Base-by-base conservation (phyloP, 2,888 invertebrate species). In the Cosmia pyralina region DNA sequence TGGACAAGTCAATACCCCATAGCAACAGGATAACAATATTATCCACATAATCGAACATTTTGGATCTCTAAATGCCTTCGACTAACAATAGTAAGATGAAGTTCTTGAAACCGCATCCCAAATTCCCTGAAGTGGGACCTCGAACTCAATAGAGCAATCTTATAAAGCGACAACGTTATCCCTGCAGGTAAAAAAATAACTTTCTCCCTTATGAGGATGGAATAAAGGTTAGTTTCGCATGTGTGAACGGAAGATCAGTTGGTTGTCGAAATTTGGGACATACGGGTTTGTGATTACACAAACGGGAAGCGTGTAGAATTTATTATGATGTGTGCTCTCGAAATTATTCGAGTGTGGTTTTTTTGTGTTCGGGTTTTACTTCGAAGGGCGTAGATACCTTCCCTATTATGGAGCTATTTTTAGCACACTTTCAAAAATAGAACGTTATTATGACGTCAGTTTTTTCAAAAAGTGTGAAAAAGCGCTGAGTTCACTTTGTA, bases 81-180 rank as follows among this genome's bases (percentile, higher is more conserved):
- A 53, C 74, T 74, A 76, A 86, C 87, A 87, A 86, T 86, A 72
- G 69, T 41, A 71, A 81, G 88, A 81, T 82, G 87, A 82, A 85
- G 83, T 86, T 86, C 80, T 74, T 75, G 80, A 86, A 85, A 85
- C 85, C 87, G 79, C 86, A 82, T 85, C 85, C 82, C 87, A 78
- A 89, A 89, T 84, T 87, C 90, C 89, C 89, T 77, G 85, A 88
- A 89, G 88, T 88, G 74, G 79, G 85, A 85, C 88, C 86, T 80
- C 85, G 81, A 86, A 87, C 88, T 88, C 88, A 84, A 86, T 87
- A 85, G 85, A 86, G 84, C 85, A 86, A 88, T 85, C 85, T 88
- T 85, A 82, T 87, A 83, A 85, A 83, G 80, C 85, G 77, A 83
- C 88, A 82, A 88, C 41, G 64, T 84, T 82, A 79, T 60, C 53